Evolutionary conservation across 2,113 vertebrate genomes (phyloP).

Genomic region (Coturnix japonica): DNA sequence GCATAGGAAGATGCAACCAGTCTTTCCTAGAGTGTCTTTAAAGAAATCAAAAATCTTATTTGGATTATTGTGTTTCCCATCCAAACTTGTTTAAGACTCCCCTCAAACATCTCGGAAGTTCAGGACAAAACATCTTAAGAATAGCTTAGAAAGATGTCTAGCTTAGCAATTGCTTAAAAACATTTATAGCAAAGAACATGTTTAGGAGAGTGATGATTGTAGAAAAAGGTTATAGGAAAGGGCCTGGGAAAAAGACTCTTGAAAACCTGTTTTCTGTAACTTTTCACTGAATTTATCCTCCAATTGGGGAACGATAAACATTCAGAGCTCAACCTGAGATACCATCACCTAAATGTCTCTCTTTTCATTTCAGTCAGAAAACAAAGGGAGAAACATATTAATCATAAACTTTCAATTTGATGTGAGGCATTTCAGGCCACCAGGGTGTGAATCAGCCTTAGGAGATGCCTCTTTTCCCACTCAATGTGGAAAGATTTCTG

Average conservation of each 20-base stretch:
- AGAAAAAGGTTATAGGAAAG: neutral
- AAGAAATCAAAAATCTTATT: neutral
- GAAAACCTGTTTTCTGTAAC: neutral
- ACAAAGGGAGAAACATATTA: neutral
- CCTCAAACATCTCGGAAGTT: neutral
- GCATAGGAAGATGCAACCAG: neutral
- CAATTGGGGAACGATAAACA: neutral
- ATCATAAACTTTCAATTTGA: neutral
- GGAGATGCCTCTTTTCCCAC: neutral
- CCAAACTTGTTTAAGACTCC: neutral
- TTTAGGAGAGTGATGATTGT: neutral
- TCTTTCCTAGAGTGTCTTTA: neutral
- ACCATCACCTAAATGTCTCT: neutral
- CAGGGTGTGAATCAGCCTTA: neutral
- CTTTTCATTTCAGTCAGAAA: conserved; percentile 22
- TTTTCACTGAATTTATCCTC: neutral
- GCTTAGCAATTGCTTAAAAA: neutral
- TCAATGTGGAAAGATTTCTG: neutral
- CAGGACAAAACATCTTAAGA: neutral
- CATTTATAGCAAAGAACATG: neutral
- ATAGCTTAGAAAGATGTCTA: neutral
- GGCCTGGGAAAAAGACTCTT: neutral
- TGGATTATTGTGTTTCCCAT: neutral
- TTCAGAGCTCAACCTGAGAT: neutral
- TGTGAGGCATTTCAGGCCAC: neutral